phyloP scores from a whole-genome alignment of 2,113 vertebrate species.

The Micronycteris hirsuta region DNA sequence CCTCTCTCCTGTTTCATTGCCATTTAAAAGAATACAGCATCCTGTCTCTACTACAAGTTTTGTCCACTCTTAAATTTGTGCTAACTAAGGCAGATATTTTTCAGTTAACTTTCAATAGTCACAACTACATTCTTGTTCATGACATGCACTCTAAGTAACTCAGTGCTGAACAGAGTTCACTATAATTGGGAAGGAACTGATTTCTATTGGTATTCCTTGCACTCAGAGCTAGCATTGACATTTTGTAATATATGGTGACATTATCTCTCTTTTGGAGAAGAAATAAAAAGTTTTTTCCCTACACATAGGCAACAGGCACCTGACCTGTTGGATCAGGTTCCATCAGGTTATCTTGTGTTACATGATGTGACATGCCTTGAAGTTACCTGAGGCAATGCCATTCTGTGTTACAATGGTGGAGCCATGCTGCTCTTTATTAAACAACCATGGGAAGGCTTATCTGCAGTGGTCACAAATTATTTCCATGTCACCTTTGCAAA shows the following conservation, averaged over 20 bases:
- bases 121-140: conserved; percentile 35
- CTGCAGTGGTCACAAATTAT: conserved; percentile 40
- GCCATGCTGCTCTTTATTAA: conserved; percentile 77
- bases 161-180: conserved; percentile 15
- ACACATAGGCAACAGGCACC: conserved; percentile 79
- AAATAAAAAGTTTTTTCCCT: conserved; percentile 60
- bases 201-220: conserved; percentile 46
- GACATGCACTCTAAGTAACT: neutral
- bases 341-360: conserved; percentile 72
- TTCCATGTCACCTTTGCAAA: conserved; percentile 53
- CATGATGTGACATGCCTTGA: conserved; percentile 76
- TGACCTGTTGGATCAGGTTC: conserved; percentile 79
- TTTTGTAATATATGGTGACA: conserved; percentile 50
- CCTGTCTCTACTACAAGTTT: neutral
- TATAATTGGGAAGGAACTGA: conserved; percentile 62
- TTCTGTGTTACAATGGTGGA: conserved; percentile 75
- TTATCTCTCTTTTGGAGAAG: conserved; percentile 59
- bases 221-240: conserved; percentile 54
- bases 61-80: conserved; percentile 50
- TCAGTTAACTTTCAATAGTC: conserved; percentile 48
- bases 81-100: conserved; percentile 55
- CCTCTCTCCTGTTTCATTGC: neutral
- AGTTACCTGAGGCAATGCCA: conserved; percentile 81
- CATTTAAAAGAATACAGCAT: neutral
- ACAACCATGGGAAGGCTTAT: conserved; percentile 62